These are phyloP conservation scores for Limnephilus lunatus DNA, from an alignment of 2,888 invertebrate genomes.

Conservation along the genomic window DNA sequence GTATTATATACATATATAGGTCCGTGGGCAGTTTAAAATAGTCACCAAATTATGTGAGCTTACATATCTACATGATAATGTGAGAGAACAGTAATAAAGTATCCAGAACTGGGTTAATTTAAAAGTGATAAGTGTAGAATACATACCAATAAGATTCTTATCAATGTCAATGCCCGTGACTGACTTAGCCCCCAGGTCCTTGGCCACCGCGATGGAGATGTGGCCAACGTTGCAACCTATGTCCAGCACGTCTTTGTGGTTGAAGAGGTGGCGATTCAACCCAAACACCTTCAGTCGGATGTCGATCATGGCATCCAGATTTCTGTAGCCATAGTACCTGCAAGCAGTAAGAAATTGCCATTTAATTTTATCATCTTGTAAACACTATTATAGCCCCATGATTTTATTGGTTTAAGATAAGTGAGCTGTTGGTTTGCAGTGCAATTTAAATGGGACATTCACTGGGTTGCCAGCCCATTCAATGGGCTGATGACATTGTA, in stretches of 20 bases:
- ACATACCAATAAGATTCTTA: constrained; percentile 84
- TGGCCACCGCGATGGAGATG: constrained; percentile 92
- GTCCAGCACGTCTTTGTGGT: constrained; percentile 94
- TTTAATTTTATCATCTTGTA: constrained; percentile 65
- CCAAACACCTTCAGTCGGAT: constrained; percentile 89
- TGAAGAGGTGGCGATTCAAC: constrained; percentile 88
- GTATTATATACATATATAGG: background rate
- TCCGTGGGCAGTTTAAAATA: background rate
- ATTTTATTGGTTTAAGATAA: background rate
- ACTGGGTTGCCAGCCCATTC: too few species aligned
- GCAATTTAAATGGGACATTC: too few species aligned
- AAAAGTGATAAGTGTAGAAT: background rate
- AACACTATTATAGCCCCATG: background rate
- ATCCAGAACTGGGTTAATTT: background rate
- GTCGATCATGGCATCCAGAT: constrained; percentile 89
- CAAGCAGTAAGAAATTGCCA: constrained; percentile 63
- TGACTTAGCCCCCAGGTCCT: constrained; percentile 89
- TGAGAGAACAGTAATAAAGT: background rate
- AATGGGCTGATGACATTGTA: too few species aligned
- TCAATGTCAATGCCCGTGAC: constrained; percentile 98
- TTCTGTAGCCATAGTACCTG: constrained; percentile 96
- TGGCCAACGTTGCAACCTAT: constrained; percentile 99
- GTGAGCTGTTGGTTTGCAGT: too few species aligned
- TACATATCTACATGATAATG: background rate
- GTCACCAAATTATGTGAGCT: background rate